Evolutionary conservation across 2,113 vertebrate species (phyloP).

Genomic region (Pungitius pungitius): DNA sequence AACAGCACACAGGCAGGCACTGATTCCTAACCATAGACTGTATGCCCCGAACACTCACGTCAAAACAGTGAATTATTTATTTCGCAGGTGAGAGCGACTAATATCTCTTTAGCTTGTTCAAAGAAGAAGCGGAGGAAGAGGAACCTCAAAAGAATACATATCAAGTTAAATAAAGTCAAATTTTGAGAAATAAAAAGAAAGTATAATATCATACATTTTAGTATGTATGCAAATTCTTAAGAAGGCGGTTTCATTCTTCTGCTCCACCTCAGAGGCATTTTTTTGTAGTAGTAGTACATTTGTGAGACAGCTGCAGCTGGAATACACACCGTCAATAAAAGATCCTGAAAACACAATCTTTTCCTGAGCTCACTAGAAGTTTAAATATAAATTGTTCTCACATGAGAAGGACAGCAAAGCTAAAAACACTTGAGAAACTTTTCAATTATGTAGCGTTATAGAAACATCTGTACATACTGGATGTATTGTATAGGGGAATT

Average conservation of each 20-base stretch:
- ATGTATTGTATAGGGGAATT: too few species aligned
- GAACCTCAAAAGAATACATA: too few species aligned
- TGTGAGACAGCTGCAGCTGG: too few species aligned
- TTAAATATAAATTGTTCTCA: background rate
- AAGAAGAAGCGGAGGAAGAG: constrained; percentile 12
- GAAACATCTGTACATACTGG: too few species aligned
- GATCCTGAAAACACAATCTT: background rate
- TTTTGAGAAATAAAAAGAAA: background rate
- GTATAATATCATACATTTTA: too few species aligned
- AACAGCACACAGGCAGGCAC: constrained; percentile 34
- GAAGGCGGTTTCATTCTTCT: too few species aligned
- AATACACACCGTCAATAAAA: too few species aligned
- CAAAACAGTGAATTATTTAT: constrained; percentile 32
- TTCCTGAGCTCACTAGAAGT: background rate
- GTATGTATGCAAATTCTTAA: too few species aligned
- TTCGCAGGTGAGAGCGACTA: constrained; percentile 18
- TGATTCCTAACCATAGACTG: background rate
- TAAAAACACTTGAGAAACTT: background rate
- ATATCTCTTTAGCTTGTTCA: constrained; percentile 6
- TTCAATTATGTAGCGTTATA: too few species aligned
- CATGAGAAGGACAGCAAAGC: background rate
- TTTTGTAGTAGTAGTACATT: too few species aligned
- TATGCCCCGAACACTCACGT: constrained; percentile 15
- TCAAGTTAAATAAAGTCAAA: background rate
- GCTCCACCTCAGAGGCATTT: too few species aligned